Evolutionary conservation across 1,140 invertebrate species (phyloP), one percentile per base, ranked within the genome.

Genomic region (Cyclargus thomasi): DNA sequence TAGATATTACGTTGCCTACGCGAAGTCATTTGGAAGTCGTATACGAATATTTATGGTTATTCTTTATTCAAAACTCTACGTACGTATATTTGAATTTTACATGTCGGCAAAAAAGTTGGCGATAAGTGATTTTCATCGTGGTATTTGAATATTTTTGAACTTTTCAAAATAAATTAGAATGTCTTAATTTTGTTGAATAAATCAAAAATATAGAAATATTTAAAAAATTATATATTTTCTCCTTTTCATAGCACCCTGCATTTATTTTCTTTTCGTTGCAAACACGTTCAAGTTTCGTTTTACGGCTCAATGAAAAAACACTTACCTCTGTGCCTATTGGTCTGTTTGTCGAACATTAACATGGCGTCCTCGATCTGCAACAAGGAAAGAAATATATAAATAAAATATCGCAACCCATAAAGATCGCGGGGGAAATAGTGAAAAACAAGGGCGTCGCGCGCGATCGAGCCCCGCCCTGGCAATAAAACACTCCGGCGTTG

Each of bases 291-390:
- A 47, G 14, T 47, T 47, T 47, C 14, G 39, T 47, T 14, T 47
- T 47, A 47, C 14, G 3, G 10, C 10, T 16, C 14, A 47, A 47
- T 59, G 35, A 20, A 10, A 17, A 18, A 57, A 21, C 69, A 94
- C 96, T 97, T 93, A 99, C 98, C 98, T 97, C 98, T 97, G 93
- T 99, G 99, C 93, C 99, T 96, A 93, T 99, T 99, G 80, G 99
- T 99, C 90, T 99, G 97, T 94, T 99, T 99, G 92, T 99, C 99
- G 92, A 99, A 99, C 99, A 99, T 99, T 83, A 99, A 94, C 98
- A 99, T 99, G 72, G 98, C 98, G 91, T 99, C 99, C 93, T 99
- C 98, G 90, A 99, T 99, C 98, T 99, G 95, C 67, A 98, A 97
- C 89, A 91, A 92, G 83, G 89, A 80, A 85, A 79, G 65, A 23